These are phyloP conservation scores for Paramisgurnus dabryanus DNA, from an alignment of 2,113 vertebrate species.

Conservation along the genomic window DNA sequence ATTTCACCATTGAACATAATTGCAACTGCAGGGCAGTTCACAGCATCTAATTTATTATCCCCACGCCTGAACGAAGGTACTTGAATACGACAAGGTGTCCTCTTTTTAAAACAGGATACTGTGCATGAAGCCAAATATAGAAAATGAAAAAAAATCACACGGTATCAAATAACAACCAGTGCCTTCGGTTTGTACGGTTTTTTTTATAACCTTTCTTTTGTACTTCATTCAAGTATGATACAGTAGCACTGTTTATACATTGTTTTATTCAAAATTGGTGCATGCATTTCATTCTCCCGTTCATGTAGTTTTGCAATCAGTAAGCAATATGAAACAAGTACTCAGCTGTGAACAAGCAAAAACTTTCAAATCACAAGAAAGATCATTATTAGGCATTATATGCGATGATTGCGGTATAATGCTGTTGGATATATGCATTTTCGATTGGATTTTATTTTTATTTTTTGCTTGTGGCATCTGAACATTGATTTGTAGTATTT, in stretches of 20 bases:
- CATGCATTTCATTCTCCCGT: conserved; percentile 40
- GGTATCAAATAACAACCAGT: background rate
- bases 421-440: background rate
- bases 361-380: background rate
- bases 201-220: conserved; percentile 39
- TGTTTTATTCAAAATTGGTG: conserved; percentile 34
- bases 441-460: conserved; percentile 3
- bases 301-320: conserved; percentile 1
- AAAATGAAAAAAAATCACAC: conserved; percentile 52
- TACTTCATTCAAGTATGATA: conserved; percentile 58
- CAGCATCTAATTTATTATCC: conserved; percentile 82
- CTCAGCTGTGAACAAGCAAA: conserved; percentile 9
- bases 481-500: conserved; percentile 33
- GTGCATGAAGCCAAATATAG: conserved; percentile 65
- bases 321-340: background rate
- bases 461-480: conserved; percentile 25
- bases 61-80: conserved; percentile 73
- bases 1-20: conserved; percentile 65
- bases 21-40: conserved; percentile 85
- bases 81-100: conserved; percentile 80
- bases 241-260: conserved; percentile 34
- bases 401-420: background rate
- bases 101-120: conserved; percentile 68
- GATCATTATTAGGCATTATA: background rate
- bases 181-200: conserved; percentile 34